Percentiles rank a stretch among this genome's conserved stretches.
Conservation (phyloP, 2,113 vertebrate genomes). For the Lepidothrix coronata region DNA sequence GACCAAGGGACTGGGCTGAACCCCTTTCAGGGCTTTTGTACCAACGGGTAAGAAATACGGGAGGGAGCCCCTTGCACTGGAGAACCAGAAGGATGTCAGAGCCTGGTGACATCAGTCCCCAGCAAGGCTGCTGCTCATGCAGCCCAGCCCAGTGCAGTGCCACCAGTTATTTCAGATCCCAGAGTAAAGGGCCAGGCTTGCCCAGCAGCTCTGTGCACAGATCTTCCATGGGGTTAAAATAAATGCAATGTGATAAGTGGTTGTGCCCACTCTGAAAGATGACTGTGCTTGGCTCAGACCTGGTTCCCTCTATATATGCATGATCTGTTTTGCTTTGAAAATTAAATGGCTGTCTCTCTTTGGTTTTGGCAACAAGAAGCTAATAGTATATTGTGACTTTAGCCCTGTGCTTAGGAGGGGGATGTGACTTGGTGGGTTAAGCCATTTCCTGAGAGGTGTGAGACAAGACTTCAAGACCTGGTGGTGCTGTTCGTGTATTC, state of each 20-base stretch:
- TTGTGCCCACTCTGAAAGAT: background rate
- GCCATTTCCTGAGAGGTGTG: conserved; percentile 57
- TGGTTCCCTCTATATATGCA: background rate
- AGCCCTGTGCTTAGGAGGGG: conserved; percentile 28
- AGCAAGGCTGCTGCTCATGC: fast-evolving
- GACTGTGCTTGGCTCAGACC: background rate
- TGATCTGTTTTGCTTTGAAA: background rate
- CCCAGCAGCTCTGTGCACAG: background rate
- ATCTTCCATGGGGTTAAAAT: background rate
- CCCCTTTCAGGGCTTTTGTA: background rate
- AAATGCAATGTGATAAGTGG: background rate
- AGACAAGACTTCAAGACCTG: conserved; percentile 48
- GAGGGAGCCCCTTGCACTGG: fast-evolving
- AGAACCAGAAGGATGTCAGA: background rate
- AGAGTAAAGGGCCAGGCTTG: background rate
- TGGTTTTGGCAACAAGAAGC: background rate
- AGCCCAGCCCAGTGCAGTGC: background rate
- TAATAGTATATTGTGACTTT: conserved; percentile 15
- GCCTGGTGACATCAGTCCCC: background rate
- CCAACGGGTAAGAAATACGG: background rate
- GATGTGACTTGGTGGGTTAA: conserved; percentile 33
- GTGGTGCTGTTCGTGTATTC: conserved; percentile 55
- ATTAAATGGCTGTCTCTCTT: background rate
- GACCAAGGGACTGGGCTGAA: background rate
- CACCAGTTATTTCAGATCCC: background rate